A percentile compares a stretch with the other conserved stretches of the same genome.
These are phyloP conservation scores for Bombylius discolor DNA, from an alignment of 2,888 invertebrate species.

Conservation along the genomic window DNA sequence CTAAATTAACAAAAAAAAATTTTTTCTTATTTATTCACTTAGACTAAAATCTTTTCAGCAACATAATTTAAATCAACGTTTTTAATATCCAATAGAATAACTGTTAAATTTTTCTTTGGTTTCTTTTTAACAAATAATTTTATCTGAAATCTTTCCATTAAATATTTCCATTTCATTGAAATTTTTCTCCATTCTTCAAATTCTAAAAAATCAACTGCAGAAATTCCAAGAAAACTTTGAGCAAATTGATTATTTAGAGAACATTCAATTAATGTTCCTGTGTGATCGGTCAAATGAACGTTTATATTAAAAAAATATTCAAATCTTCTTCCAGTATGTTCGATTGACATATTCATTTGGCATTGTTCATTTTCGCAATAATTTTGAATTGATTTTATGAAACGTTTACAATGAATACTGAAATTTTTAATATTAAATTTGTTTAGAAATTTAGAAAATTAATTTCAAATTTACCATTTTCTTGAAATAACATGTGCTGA, in stretches of 20 bases:
- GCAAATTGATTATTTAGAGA: constrained; percentile 45
- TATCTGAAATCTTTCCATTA: constrained; percentile 50
- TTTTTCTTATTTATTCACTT: constrained; percentile 3
- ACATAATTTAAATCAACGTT: constrained; percentile 19
- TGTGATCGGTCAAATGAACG: constrained; percentile 53
- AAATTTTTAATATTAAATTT: not conserved
- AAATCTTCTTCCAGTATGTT: constrained; percentile 16
- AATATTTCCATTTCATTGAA: constrained; percentile 47
- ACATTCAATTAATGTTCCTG: constrained; percentile 48
- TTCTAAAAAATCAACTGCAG: constrained; percentile 39
- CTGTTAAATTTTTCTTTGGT: constrained; percentile 19
- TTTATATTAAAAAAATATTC: constrained; percentile 44
- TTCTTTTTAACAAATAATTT: constrained; percentile 31
- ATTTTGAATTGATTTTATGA: constrained; percentile 15
- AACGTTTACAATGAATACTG: constrained; percentile 23
- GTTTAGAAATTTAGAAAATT: not conserved
- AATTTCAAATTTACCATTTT: constrained; percentile 33
- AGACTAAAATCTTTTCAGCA: constrained; percentile 23
- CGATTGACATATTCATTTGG: constrained; percentile 22
- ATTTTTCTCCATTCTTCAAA: constrained; percentile 42
- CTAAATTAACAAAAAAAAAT: no score
- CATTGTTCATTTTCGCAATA: constrained; percentile 26
- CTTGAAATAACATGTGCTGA: constrained; percentile 27
- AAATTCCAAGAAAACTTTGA: constrained; percentile 44
- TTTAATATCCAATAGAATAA: constrained; percentile 25